Conservation (phyloP, 2,113 vertebrate species). For the Recurvirostra avosetta region DNA sequence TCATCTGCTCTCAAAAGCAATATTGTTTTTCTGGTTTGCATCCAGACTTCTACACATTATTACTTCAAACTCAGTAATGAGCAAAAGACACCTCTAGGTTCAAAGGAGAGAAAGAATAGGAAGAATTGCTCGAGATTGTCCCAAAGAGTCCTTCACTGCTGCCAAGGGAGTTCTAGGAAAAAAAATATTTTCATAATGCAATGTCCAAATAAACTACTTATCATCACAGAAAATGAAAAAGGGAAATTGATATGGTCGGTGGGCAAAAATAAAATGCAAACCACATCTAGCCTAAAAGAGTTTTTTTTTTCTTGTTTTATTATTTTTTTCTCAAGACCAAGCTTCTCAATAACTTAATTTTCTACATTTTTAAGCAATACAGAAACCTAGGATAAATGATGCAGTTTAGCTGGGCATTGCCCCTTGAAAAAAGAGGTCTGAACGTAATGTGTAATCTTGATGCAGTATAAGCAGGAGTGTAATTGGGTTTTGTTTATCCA, state of each 20-base stretch:
- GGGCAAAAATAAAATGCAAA: neutral
- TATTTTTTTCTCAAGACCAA: neutral
- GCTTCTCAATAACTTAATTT: slow-evolving; percentile 9
- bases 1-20: neutral
- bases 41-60: neutral
- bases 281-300: neutral
- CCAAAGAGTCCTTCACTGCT: neutral
- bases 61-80: neutral
- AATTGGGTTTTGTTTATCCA: slow-evolving; percentile 66
- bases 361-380: slow-evolving; percentile 43
- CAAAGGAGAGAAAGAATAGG: neutral
- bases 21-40: neutral
- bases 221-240: neutral
- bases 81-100: neutral
- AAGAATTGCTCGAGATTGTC: neutral
- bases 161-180: neutral
- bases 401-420: slow-evolving; percentile 10
- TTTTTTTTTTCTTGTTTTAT: neutral
- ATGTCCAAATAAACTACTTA: neutral
- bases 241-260: neutral
- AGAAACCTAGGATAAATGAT: slow-evolving; percentile 20
- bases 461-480: slow-evolving; percentile 37
- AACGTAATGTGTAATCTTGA: slow-evolving; percentile 27
- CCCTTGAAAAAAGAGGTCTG: slow-evolving; percentile 30
- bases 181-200: neutral